Percentiles rank a stretch among this genome's conserved stretches.
Evolutionary conservation across 2,888 invertebrate genomes (phyloP).

Genomic region (Eupithecia vulgata): DNA sequence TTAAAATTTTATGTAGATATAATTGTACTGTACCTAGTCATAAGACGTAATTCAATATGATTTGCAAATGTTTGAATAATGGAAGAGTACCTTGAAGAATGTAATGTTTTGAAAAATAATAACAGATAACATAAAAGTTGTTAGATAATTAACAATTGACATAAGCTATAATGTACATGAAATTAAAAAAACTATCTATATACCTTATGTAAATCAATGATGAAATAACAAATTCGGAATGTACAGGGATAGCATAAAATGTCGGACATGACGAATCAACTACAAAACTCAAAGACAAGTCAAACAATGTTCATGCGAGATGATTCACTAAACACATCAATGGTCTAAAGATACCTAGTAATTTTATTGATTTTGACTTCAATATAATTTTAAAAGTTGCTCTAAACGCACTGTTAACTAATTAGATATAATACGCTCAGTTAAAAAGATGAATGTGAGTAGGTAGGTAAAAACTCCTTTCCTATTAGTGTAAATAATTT

Average conservation of each 20-base stretch:
- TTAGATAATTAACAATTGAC: conserved; percentile 12
- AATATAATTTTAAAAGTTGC: conserved; percentile 55
- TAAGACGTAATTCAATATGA: conserved; percentile 77
- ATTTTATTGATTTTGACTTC: conserved; percentile 43
- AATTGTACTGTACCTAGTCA: conserved; percentile 78
- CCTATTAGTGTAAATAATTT: conserved; percentile 76
- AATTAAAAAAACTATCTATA: conserved; percentile 22
- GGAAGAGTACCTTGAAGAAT: conserved; percentile 55
- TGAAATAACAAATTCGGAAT: conserved; percentile 78
- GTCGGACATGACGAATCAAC: conserved; percentile 23
- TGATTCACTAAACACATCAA: conserved; percentile 41
- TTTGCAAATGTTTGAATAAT: conserved; percentile 61
- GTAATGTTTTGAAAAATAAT: conserved; percentile 2
- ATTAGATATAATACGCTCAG: conserved; percentile 69
- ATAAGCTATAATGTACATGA: conserved; percentile 32
- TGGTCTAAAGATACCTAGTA: conserved; percentile 56
- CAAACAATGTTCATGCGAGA: conserved; percentile 17
- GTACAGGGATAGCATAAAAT: conserved; percentile 79
- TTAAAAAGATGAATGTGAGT: conserved; percentile 71
- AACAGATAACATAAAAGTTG: neutral
- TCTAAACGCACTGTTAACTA: conserved; percentile 75
- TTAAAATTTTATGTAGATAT: conserved; percentile 62
- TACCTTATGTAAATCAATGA: conserved; percentile 33
- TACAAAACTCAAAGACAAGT: conserved; percentile 46
- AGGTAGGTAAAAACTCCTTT: conserved; percentile 66